Conservation (phyloP, 2,888 invertebrate species). For the Schrankia costaestrigalis region DNA sequence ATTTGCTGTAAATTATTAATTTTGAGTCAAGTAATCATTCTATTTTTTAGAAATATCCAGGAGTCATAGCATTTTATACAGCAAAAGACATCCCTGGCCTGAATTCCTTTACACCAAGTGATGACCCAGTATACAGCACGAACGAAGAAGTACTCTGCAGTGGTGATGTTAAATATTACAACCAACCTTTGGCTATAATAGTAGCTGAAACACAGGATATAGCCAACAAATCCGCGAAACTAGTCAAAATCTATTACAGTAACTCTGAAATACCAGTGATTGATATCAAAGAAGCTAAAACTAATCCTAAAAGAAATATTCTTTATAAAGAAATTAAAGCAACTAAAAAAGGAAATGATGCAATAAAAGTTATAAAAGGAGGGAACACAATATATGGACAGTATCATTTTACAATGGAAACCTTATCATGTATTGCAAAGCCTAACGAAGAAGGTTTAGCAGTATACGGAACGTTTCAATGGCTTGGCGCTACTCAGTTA, state of each 20-base stretch:
- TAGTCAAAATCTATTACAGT: conserved; percentile 77
- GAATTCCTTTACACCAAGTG: conserved; percentile 71
- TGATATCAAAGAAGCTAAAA: conserved; percentile 41
- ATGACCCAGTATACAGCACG: conserved; percentile 13
- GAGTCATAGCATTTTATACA: conserved; percentile 82
- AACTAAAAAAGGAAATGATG: conserved; percentile 33
- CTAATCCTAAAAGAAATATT: conserved; percentile 32
- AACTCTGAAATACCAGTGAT: conserved; percentile 49
- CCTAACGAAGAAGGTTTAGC: conserved; percentile 86
- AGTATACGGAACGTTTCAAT: conserved; percentile 82
- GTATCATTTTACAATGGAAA: conserved; percentile 87
- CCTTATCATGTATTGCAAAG: conserved; percentile 81
- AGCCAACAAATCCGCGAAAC: conserved; percentile 74
- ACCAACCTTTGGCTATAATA: conserved; percentile 85
- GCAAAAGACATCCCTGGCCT: conserved; percentile 85
- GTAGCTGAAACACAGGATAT: conserved; percentile 76
- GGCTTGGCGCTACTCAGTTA: conserved; percentile 79
- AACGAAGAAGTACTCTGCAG: conserved; percentile 73
- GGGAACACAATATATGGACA: conserved; percentile 68
- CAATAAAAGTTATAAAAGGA: conserved; percentile 46
- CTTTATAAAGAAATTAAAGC: conserved; percentile 27
- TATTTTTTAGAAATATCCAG: conserved; percentile 75
- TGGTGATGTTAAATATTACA: conserved; percentile 77
- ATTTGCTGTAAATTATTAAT: too few species aligned
- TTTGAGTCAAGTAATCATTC: too few species aligned